Base-by-base conservation (phyloP, 2,113 vertebrate genomes). In the Microtus montanus region DNA sequence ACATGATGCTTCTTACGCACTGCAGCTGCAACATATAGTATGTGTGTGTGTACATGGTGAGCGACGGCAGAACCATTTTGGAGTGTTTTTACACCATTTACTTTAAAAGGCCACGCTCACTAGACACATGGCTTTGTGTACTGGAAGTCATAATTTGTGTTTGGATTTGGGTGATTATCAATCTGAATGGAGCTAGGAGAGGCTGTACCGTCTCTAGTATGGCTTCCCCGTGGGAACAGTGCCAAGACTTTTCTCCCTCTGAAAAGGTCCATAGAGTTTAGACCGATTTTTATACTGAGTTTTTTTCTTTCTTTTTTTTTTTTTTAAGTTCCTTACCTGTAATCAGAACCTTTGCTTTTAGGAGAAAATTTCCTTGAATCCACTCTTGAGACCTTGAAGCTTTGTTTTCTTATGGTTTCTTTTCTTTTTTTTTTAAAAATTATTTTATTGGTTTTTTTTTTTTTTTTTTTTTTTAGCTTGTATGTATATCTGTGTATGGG, bases 101-200 rank as follows among this genome's bases (percentile, higher is more conserved):
- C 47, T 89, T 52, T 73, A 22, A 68, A 90, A 74, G n/a, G 44
- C 54, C 75, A 26, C n/a, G 79, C 2, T 93, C 64, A 93, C n/a
- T 74, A 80, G 91, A 52, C 5, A 58, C 54, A 20, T 64, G 54
- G 77, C 68, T 96, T 93, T 74, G 70, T 77, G 26, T 83, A 58
- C 17, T 73, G 84, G 86, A 92, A 90, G 75, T 35, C 28, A 22
- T 89, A 52, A 79, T 92, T 97, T 91, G 80, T 90, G 61, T 84
- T 84, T 93, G 91, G 63, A 91, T 41, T 87, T 95, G 47, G 20
- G 47, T 91, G 61, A 92, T 47, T 87, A 30, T 95, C 26, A 70
- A 2, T 95, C 49, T 96, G 74, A 95, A 83, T 70, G 77, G 35
- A 90, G 54, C 44, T 28, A 75, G 86, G 47, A 86, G 88, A 79